Evolutionary conservation across 2,797 vertebrate genomes (phyloP).

Genomic region (Ctenopoma multispine): DNA sequence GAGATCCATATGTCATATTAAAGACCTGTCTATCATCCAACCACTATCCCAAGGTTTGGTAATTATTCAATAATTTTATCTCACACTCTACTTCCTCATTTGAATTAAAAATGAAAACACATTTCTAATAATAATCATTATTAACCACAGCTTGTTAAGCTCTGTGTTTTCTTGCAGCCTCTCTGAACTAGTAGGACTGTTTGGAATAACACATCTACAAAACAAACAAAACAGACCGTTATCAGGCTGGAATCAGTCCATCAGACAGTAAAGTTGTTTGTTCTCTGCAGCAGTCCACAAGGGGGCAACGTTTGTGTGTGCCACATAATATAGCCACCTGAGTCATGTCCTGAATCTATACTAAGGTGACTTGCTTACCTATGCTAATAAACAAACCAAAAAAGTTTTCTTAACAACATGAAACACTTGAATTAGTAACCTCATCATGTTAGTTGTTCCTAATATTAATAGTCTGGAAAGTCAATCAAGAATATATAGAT

Average conservation of each 20-base stretch:
- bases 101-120: conserved; percentile 8
- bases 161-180: conserved; percentile 27
- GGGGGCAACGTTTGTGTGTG: conserved; percentile 74
- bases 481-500: too few relatives aligned
- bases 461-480: too few relatives aligned
- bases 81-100: neutral
- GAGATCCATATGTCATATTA: conserved; percentile 10
- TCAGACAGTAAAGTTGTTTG: conserved; percentile 28
- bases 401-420: neutral
- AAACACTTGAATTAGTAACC: too few relatives aligned
- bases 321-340: conserved; percentile 17
- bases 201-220: conserved; percentile 57
- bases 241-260: conserved; percentile 60
- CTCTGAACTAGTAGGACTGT: conserved; percentile 41
- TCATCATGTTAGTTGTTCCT: too few relatives aligned
- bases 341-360: neutral
- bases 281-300: conserved; percentile 69
- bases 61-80: conserved; percentile 30
- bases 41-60: neutral
- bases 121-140: neutral
- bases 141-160: neutral
- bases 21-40: conserved; percentile 16
- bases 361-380: neutral
- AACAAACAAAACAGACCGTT: conserved; percentile 56
- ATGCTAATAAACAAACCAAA: neutral